phyloP scores from a whole-genome alignment of 2,797 vertebrate genomes.

The Cercopithecus petaurista region DNA sequence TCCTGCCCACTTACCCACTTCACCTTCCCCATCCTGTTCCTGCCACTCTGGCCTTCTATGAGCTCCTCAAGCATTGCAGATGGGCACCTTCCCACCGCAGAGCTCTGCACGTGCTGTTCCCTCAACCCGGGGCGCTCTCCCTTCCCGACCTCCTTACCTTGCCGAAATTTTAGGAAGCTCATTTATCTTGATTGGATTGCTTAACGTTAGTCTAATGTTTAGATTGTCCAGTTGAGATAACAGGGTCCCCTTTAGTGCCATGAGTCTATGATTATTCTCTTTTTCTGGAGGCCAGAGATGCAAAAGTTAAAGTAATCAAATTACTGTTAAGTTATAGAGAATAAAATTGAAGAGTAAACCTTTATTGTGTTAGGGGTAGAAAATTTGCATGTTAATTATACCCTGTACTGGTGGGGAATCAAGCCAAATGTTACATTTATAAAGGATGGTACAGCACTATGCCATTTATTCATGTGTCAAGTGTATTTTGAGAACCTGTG shows the following conservation, averaged over 20 bases:
- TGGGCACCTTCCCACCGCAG: rapidly evolving
- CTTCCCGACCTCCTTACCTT: background rate
- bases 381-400: background rate
- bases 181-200: background rate
- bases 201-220: background rate
- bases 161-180: background rate
- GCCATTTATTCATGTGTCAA: background rate
- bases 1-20: background rate
- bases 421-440: background rate
- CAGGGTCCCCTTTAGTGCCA: background rate
- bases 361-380: background rate
- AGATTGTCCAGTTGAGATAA: background rate
- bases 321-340: background rate
- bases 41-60: background rate
- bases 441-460: background rate
- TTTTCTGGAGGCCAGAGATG: background rate
- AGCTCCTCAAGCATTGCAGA: background rate
- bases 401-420: background rate
- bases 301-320: background rate
- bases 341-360: background rate
- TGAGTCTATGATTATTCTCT: background rate
- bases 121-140: rapidly evolving
- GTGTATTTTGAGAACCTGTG: background rate
- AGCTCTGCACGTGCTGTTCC: background rate
- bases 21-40: background rate